Evolutionary conservation across 2,888 invertebrate species (phyloP).

Genomic region (Malacosoma neustria): DNA sequence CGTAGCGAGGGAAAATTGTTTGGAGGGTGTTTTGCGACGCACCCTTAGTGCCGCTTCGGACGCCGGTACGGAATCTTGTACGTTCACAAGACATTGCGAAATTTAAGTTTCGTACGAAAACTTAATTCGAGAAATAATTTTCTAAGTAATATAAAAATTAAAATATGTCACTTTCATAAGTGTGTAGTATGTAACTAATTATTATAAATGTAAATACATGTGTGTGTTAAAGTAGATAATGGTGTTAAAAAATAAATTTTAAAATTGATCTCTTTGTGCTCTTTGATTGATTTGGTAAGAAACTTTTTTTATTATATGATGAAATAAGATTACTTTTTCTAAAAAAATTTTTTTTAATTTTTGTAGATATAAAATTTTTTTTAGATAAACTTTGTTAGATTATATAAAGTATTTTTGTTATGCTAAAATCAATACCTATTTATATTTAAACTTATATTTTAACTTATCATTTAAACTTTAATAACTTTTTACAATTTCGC

Average conservation of each 20-base stretch:
- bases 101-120: slow-evolving; percentile 44
- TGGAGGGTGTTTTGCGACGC: slow-evolving; percentile 34
- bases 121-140: slow-evolving; percentile 16
- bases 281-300: not conserved
- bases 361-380: no score
- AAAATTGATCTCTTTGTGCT: no score
- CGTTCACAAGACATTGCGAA: slow-evolving; percentile 13
- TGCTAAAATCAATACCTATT: no score
- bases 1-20: slow-evolving; percentile 46
- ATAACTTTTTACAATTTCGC: no score
- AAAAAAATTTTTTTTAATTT: no score
- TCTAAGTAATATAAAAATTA: slow-evolving; percentile 7
- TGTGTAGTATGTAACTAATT: not conserved
- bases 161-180: not conserved
- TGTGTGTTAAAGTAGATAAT: not conserved
- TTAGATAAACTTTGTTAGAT: no score
- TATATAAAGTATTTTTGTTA: no score
- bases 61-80: slow-evolving; percentile 30
- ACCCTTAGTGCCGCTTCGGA: slow-evolving; percentile 51
- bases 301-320: not conserved
- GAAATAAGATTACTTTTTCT: no score
- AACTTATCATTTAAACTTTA: no score
- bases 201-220: not conserved
- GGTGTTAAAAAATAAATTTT: not conserved
- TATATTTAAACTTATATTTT: no score